Base-by-base conservation (phyloP, 1,140 invertebrate genomes). In the Diuraphis noxia region DNA sequence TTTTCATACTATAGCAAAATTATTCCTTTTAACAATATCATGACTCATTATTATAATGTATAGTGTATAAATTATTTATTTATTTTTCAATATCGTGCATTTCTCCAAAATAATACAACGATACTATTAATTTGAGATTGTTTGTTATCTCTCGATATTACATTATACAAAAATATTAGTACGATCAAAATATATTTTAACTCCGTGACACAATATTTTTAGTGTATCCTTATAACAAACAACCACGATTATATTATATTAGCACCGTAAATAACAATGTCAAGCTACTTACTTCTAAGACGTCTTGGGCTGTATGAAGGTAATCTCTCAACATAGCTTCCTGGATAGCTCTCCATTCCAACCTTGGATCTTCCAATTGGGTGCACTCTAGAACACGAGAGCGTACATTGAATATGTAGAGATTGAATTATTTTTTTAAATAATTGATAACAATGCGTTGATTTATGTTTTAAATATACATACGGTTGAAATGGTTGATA, bases 261-360 rank as follows among this genome's bases (percentile, higher is more conserved):
- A 46, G 36, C 23, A 81, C n/a, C 43, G 46, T 79, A 82, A 86
- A 63, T 30, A 84, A 84, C 30, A 85, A 88, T 88, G 25, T 84
- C 30, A 1, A 72, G 56, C n/a, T 72, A 95, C 95, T 96, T 94
- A 98, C 97, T 95, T 98, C 97, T 93, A 99, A 95, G 93, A 98
- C 97, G 94, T 98, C 97, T 94, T 99, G 97, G 88, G 98, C 98
- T 92, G 97, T 98, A 92, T 97, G 96, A 92, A 99, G 95, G 94
- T 99, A 99, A 93, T 99, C 98, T 93, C 98, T 96, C 93, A 99
- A 95, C 98, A 99, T 99, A 92, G 96, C 96, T 94, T 99, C 98
- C 94, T 99, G 98, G 93, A 99, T 97, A 92, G 96, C 96, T 93
- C 98, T 96, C 98, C 98, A 99, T 96, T 99, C 98, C 94, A 98